Conservation (phyloP, 2,113 vertebrate genomes). For the Rattus rattus region DNA sequence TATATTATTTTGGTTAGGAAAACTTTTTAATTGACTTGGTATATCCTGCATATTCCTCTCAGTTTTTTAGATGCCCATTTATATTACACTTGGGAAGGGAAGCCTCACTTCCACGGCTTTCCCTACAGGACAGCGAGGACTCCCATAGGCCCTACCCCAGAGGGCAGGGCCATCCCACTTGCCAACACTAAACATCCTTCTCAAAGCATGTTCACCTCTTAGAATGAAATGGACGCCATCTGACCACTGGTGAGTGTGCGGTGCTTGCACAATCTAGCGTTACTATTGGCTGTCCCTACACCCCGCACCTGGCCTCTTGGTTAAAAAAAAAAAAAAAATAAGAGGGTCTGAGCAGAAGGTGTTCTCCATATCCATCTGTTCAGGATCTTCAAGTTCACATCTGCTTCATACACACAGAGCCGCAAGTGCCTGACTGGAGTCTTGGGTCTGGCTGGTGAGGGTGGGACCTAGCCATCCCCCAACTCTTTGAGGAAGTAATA, state of each 20-base stretch:
- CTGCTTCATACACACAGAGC: not conserved
- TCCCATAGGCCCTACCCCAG: not conserved
- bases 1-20: constrained; percentile 39
- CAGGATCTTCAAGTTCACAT: constrained; percentile 53
- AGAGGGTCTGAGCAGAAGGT: constrained; percentile 64
- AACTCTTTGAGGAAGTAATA: not conserved
- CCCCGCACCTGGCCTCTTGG: constrained; percentile 62
- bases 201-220: constrained; percentile 7
- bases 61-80: not conserved
- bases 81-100: not conserved
- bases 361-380: constrained; percentile 61
- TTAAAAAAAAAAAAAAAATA: not conserved
- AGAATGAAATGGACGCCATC: not conserved
- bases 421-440: constrained; percentile 18
- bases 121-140: not conserved
- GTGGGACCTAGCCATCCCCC: not conserved
- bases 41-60: constrained; percentile 37
- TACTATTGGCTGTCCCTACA: not conserved
- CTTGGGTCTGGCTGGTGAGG: not conserved
- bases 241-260: not conserved
- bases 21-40: constrained; percentile 66
- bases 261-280: not conserved
- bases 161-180: not conserved
- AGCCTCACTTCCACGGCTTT: not conserved
- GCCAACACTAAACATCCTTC: not conserved